phyloP scores from a whole-genome alignment of 2,113 vertebrate genomes.

The Neofelis nebulosa region DNA sequence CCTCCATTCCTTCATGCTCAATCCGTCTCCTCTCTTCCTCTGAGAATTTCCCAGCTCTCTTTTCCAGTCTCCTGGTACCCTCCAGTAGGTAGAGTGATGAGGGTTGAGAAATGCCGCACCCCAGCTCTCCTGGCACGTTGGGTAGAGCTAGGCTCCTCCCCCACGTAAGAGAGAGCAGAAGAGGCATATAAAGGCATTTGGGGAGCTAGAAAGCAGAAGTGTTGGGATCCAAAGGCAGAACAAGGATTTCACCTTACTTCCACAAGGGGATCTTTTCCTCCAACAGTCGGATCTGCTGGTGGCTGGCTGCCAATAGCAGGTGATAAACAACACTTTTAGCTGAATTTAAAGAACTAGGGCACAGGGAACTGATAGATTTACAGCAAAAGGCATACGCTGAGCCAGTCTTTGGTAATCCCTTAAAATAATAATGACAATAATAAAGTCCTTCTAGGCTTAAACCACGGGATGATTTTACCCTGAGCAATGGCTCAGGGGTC shows the following conservation, averaged over 20 bases:
- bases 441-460: not conserved
- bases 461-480: not conserved
- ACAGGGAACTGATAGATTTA: not conserved
- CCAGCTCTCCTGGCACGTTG: not conserved
- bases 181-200: not conserved
- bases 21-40: not conserved
- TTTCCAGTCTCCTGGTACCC: not conserved
- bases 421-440: not conserved
- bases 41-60: not conserved
- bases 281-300: not conserved
- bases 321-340: not conserved
- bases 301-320: too few relatives aligned
- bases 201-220: not conserved
- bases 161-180: not conserved
- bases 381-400: not conserved
- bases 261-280: not conserved
- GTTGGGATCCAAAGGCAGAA: not conserved
- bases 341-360: not conserved
- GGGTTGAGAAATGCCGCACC: not conserved
- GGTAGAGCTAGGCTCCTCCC: too few relatives aligned
- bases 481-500: not conserved
- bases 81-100: too few relatives aligned
- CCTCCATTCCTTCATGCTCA: accelerated
- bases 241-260: not conserved
- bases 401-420: not conserved